These are phyloP conservation scores for Drosophila koepferae DNA, from an alignment of 2,888 invertebrate genomes.

Conservation along the genomic window DNA sequence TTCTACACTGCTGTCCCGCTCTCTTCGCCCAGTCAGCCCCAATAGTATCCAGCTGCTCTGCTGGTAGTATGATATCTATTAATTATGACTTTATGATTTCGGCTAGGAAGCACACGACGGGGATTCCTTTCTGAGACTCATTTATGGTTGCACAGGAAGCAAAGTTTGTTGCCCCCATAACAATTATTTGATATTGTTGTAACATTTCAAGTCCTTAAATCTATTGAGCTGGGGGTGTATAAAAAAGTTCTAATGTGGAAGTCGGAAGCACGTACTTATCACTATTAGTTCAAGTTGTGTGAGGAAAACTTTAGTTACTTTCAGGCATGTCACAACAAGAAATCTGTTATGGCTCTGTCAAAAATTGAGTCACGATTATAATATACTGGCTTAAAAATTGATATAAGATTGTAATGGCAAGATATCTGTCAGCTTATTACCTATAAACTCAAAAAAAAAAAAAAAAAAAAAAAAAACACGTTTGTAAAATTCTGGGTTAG, in stretches of 20 bases:
- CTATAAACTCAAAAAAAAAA: too few relatives aligned
- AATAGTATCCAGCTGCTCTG: constrained; percentile 3
- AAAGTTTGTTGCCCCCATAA: neutral
- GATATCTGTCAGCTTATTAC: too few relatives aligned
- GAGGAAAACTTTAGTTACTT: neutral
- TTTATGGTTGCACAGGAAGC: neutral
- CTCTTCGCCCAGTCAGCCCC: neutral
- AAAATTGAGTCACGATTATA: neutral
- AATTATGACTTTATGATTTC: constrained; percentile 13
- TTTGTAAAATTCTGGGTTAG: neutral
- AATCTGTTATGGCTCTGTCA: neutral
- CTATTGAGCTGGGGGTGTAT: neutral
- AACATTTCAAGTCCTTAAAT: neutral
- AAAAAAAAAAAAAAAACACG: too few relatives aligned
- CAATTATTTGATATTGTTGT: constrained; percentile 2
- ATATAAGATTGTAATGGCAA: too few relatives aligned
- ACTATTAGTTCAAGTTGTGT: neutral
- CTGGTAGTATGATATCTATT: constrained; percentile 4
- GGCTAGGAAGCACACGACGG: constrained; percentile 30
- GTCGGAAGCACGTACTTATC: neutral
- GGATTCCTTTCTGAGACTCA: constrained; percentile 22
- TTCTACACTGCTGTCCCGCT: neutral
- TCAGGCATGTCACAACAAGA: neutral
- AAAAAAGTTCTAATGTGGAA: neutral
- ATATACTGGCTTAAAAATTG: neutral